Percentiles rank a stretch among this genome's conserved stretches.
phyloP scores from a whole-genome alignment of 2,888 invertebrate species.

The Scaptomyza polygonia region DNA sequence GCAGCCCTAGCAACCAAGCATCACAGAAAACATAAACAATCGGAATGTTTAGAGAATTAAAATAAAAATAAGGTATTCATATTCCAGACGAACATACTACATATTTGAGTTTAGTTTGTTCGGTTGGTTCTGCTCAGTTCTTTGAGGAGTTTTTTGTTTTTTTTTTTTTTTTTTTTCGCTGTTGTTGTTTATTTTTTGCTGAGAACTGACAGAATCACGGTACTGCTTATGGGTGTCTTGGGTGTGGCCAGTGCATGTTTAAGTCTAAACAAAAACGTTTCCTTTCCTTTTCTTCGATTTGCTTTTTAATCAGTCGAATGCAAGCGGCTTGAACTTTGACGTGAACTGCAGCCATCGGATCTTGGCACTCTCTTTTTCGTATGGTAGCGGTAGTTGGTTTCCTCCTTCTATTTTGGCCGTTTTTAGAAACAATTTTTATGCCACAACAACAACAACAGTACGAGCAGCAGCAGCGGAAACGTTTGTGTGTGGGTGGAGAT shows the following conservation, averaged over 20 bases:
- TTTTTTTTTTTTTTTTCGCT: slow-evolving; percentile 26
- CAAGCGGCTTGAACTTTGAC: slow-evolving; percentile 72
- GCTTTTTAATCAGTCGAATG: slow-evolving; percentile 43
- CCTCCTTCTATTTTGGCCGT: slow-evolving; percentile 68
- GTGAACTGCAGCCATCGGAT: slow-evolving; percentile 64
- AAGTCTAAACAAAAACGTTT: slow-evolving; percentile 73
- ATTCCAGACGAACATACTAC: slow-evolving; percentile 41
- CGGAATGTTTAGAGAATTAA: slow-evolving; percentile 71
- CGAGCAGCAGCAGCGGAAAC: slow-evolving; percentile 38
- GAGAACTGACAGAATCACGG: slow-evolving; percentile 61
- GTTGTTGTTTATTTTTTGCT: slow-evolving; percentile 71
- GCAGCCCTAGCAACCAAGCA: slow-evolving; percentile 9
- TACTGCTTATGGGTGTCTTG: slow-evolving; percentile 68
- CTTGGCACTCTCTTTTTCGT: slow-evolving; percentile 18
- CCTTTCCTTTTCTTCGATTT: slow-evolving; percentile 20
- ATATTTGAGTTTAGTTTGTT: slow-evolving; percentile 19
- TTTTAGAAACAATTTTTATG: slow-evolving; percentile 74
- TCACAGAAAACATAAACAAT: slow-evolving; percentile 67
- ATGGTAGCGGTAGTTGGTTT: slow-evolving; percentile 13
- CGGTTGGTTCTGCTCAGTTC: slow-evolving; percentile 20
- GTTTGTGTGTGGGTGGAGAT: slow-evolving; percentile 54
- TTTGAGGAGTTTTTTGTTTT: slow-evolving; percentile 19
- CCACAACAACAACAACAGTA: slow-evolving; percentile 30
- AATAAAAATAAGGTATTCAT: slow-evolving; percentile 29
- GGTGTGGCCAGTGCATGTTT: slow-evolving; percentile 68